Evolutionary conservation across 1,140 invertebrate species (phyloP).

Genomic region (Atta cephalotes): DNA sequence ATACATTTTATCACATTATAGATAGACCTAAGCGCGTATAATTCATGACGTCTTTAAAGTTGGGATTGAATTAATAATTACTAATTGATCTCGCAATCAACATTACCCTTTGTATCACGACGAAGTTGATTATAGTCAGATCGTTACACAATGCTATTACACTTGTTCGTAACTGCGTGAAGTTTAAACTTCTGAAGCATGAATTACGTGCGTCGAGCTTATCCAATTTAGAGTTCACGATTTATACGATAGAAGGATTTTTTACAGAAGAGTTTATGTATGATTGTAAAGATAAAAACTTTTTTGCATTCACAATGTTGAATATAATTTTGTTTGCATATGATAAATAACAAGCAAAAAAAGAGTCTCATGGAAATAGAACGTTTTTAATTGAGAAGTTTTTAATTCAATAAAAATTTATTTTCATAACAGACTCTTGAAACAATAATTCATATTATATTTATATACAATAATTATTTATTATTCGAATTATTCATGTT

Average conservation of each 20-base stretch:
- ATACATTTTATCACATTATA: constrained; percentile 26
- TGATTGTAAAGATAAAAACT: constrained; percentile 1
- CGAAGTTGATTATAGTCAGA: background rate
- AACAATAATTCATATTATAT: background rate
- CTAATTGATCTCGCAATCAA: constrained; percentile 37
- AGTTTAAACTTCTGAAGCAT: constrained; percentile 19
- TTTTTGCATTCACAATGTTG: background rate
- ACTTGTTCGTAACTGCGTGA: background rate
- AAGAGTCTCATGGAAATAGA: background rate
- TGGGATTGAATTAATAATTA: constrained; percentile 41
- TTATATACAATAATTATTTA: background rate
- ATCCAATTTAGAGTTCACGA: constrained; percentile 13
- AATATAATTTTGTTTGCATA: constrained; percentile 32
- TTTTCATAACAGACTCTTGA: background rate
- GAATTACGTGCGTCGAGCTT: constrained; percentile 16
- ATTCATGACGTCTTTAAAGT: constrained; percentile 9
- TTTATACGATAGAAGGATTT: background rate
- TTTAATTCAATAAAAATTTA: constrained; percentile 11
- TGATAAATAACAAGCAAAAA: background rate
- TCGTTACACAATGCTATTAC: background rate
- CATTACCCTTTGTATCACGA: background rate
- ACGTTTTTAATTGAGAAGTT: background rate
- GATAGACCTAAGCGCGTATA: background rate
- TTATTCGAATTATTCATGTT: background rate
- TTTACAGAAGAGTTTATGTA: background rate